Conservation (phyloP, 2,888 invertebrate genomes). For the Sepiola atlantica region DNA sequence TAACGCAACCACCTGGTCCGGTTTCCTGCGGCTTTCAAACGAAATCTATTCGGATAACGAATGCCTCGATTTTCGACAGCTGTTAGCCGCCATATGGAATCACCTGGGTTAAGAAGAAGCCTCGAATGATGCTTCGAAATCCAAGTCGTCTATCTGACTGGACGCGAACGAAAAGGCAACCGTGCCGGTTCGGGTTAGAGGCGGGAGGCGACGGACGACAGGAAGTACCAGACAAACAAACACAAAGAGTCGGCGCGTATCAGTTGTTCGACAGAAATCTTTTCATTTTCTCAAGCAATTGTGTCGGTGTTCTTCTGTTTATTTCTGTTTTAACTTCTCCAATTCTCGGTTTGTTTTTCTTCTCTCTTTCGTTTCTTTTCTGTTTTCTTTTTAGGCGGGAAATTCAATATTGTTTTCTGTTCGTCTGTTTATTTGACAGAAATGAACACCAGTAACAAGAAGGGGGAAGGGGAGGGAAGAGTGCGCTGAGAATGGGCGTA, state of each 20-base stretch:
- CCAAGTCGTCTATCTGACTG: neutral
- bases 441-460: too few species aligned
- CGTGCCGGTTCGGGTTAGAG: neutral
- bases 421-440: neutral
- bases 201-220: neutral
- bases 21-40: neutral
- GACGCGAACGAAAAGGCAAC: neutral
- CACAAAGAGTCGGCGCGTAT: neutral
- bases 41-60: too few species aligned
- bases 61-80: too few species aligned
- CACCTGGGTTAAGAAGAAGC: too few species aligned
- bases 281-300: neutral
- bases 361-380: neutral
- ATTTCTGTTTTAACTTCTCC: neutral
- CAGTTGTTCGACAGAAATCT: neutral
- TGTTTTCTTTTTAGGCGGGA: neutral
- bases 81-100: too few species aligned
- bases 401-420: neutral
- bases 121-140: neutral
- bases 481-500: neutral
- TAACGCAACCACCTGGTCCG: neutral
- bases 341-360: neutral
- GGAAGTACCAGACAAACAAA: neutral
- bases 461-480: neutral
- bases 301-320: neutral